Conservation (phyloP, 2,113 vertebrate genomes). For the Vicugna pacos region DNA sequence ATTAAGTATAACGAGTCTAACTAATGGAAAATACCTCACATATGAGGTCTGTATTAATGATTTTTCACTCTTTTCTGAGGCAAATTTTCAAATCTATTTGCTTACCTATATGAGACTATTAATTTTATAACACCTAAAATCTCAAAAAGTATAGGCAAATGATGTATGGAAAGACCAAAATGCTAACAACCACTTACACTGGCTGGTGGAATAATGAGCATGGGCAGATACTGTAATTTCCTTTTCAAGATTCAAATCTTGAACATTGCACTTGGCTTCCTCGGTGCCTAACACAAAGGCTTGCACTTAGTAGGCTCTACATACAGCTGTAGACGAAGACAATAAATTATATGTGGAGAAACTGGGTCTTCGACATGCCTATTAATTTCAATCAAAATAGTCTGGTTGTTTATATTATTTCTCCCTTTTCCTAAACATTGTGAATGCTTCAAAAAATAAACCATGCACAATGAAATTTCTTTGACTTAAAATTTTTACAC, state of each 20-base stretch:
- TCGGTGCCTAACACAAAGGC: neutral
- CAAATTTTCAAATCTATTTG: slow-evolving; percentile 12
- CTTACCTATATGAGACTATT: neutral
- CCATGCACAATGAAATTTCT: neutral
- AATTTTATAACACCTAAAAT: slow-evolving; percentile 31
- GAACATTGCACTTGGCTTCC: neutral
- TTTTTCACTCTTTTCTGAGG: neutral
- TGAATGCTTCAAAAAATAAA: slow-evolving; percentile 48
- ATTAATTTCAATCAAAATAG: slow-evolving; percentile 9
- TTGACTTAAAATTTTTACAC: neutral
- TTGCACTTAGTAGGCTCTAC: neutral
- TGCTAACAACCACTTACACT: neutral
- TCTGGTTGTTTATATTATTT: neutral
- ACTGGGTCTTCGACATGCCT: neutral
- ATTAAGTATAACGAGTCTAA: neutral
- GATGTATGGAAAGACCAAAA: neutral
- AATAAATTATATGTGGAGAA: neutral
- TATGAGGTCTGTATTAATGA: neutral
- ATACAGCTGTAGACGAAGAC: neutral
- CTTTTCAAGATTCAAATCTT: neutral
- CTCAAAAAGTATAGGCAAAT: slow-evolving; percentile 8
- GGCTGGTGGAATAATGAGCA: neutral
- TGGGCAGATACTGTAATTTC: neutral
- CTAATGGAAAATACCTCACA: slow-evolving; percentile 4
- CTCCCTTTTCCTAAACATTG: slow-evolving; percentile 26